These are phyloP conservation scores for Athalia circularis DNA, from an alignment of 2,888 invertebrate species.

Conservation along the genomic window DNA sequence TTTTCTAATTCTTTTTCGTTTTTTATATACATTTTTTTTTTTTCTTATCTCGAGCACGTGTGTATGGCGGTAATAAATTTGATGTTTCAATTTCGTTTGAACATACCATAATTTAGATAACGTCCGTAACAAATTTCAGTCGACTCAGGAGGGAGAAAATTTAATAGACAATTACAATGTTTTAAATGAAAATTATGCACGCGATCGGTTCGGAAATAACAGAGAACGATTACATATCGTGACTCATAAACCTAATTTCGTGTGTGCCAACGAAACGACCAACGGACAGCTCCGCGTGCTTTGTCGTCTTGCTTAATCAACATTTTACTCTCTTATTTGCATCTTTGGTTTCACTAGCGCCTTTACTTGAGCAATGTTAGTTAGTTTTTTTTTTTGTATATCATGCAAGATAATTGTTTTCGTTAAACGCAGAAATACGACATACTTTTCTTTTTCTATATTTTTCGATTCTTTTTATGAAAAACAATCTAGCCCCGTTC, in stretches of 20 bases:
- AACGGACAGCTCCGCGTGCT: conserved; percentile 28
- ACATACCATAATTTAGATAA: too few species aligned
- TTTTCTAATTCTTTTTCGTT: too few species aligned
- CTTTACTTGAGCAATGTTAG: conserved; percentile 13
- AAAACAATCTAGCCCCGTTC: too few species aligned
- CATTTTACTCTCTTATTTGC: conserved; percentile 40
- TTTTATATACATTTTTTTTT: too few species aligned
- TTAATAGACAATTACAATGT: neutral
- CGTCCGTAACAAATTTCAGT: too few species aligned
- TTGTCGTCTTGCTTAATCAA: conserved; percentile 34
- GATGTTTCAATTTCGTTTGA: too few species aligned
- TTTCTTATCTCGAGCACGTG: too few species aligned
- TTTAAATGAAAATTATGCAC: neutral
- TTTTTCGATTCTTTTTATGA: too few species aligned
- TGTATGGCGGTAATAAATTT: too few species aligned
- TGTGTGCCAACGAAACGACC: conserved; percentile 34
- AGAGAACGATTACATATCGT: conserved; percentile 41
- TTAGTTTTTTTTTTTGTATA: neutral
- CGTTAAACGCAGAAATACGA: neutral
- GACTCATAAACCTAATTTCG: conserved; percentile 47
- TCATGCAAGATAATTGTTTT: conserved; percentile 17
- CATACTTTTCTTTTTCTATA: too few species aligned
- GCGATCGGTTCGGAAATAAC: conserved; percentile 22
- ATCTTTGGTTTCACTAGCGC: conserved; percentile 24
- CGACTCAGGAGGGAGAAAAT: too few species aligned